Conservation (phyloP, 2,113 vertebrate genomes). For the Rhinolophus ferrumequinum region DNA sequence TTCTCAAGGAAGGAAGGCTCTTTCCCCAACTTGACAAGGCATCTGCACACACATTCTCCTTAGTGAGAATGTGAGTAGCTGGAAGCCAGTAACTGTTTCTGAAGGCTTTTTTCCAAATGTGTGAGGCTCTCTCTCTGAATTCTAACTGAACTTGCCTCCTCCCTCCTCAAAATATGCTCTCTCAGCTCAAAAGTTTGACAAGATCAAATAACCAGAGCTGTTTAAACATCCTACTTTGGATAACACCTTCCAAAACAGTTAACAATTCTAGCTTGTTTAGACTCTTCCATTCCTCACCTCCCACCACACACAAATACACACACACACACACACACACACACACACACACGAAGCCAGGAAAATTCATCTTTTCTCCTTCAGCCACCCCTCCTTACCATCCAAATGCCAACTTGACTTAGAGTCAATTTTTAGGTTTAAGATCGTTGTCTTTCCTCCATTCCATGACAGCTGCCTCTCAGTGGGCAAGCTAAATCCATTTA, state of each 20-base stretch:
- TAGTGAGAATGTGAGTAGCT: background rate
- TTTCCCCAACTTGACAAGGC: background rate
- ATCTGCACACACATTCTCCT: background rate
- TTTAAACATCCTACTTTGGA: conserved; percentile 46
- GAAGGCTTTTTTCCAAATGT: conserved; percentile 24
- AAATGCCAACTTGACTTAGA: conserved; percentile 14
- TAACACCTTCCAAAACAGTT: conserved; percentile 45
- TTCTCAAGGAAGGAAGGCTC: background rate
- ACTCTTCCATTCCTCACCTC: background rate
- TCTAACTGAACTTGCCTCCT: background rate
- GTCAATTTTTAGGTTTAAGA: background rate
- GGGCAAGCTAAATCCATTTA: conserved; percentile 66
- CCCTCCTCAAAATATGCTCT: background rate
- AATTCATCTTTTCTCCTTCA: conserved; percentile 12
- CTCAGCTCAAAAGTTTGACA: conserved; percentile 16
- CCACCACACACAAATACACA: background rate
- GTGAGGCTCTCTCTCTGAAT: background rate
- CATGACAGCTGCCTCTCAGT: conserved; percentile 12
- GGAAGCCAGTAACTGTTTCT: conserved; percentile 9
- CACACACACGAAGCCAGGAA: background rate
- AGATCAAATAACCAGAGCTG: conserved; percentile 34
- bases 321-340: background rate
- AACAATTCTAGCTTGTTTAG: conserved; percentile 29
- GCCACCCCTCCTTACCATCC: background rate
- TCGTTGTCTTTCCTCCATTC: conserved; percentile 22